Conservation (phyloP, 2,888 invertebrate species). For the Tigriopus californicus region DNA sequence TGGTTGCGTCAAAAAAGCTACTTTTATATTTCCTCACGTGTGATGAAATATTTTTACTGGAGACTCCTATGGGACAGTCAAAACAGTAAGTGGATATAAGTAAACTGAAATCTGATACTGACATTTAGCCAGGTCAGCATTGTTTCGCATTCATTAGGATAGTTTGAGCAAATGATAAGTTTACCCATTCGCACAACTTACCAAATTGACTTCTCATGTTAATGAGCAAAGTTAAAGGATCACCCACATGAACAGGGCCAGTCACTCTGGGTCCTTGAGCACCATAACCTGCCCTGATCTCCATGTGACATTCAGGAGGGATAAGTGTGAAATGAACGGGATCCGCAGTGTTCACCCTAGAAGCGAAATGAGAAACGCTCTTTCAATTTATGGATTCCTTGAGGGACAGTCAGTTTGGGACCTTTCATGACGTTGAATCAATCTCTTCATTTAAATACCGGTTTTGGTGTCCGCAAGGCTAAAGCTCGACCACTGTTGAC, state of each 20-base stretch:
- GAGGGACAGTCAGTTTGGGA: neutral
- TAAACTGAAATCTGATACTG: too few species aligned
- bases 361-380: conserved; percentile 21
- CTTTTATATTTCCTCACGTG: too few species aligned
- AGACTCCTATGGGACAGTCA: too few species aligned
- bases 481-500: neutral
- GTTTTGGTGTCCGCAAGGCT: neutral
- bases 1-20: too few species aligned
- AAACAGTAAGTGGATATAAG: too few species aligned
- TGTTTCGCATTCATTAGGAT: too few species aligned
- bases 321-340: conserved; percentile 80
- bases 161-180: too few species aligned
- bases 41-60: too few species aligned
- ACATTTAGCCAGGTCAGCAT: too few species aligned
- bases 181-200: conserved; percentile 28
- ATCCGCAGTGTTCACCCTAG: conserved; percentile 77
- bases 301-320: conserved; percentile 89
- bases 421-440: neutral
- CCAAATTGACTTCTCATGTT: conserved; percentile 89
- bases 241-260: conserved; percentile 11
- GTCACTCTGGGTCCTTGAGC: conserved; percentile 40
- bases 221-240: conserved; percentile 55
- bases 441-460: neutral
- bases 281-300: conserved; percentile 76
- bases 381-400: too few species aligned